Base-by-base conservation (phyloP, 35 echinoderm and acorn worm species). In the Ptychodera flava region DNA sequence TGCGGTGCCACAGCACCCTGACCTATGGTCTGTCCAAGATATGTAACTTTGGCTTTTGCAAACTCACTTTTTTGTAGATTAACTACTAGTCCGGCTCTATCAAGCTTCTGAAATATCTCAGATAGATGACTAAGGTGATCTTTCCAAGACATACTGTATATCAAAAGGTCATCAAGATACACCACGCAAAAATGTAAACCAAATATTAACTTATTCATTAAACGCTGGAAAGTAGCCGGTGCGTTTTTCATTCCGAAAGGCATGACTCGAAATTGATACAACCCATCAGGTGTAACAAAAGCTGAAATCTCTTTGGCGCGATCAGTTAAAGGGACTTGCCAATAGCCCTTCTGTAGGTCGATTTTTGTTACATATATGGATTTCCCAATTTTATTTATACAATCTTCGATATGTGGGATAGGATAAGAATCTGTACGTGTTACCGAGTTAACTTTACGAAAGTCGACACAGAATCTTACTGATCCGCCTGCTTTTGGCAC, bases 171-270 rank as follows among this genome's bases (percentile, higher is more conserved):
- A 33, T 97, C 88, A 36, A 93, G 88, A 78, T 97, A 86, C 16
- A 64, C 78, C 76, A 81, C 89, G 28, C 84, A 91, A 81, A 80
- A 33, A 6, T 77, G 33, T 15, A 86, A 29, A 28, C 84, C 84
- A 0, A 0, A 31, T 16, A 79, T 87, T 29, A 90, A 22, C 15
- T 64, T 80, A 38, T 87, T 87, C 1, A 85, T 85, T n/a, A 95
- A 33, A 76, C 90, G 35, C 45, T 95, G 91, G 78, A 96, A 96
- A 0, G 91, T 96, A 1, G 86, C 85, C 1, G 94, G 91, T 12
- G 94, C 79, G 86, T 96, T 96, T 32, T 85, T 80, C 88, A 96
- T 85, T 2, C 85, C 91, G 84, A 97, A 97, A 14, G 94, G 90
- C 87, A 95, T 90, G 32, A 89, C 87, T 31, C 81, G 84, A 37